A percentile compares a stretch with the other conserved stretches of the same genome.
phyloP scores from a whole-genome alignment of 2,797 vertebrate species.

The Pangasius larnaudii region DNA sequence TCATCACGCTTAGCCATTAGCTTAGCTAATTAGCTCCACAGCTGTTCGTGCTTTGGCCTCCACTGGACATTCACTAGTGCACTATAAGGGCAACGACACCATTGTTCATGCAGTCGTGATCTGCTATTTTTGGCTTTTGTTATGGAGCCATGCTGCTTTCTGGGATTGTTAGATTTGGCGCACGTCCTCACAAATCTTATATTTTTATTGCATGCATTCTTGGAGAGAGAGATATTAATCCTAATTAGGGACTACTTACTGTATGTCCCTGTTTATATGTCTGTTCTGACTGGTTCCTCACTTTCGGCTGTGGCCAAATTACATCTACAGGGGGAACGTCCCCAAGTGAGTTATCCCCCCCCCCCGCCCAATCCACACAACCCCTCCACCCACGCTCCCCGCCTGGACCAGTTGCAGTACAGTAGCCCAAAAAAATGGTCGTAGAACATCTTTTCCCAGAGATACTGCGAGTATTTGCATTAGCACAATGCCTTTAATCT shows the following conservation, averaged over 20 bases:
- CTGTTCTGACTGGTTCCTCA: conserved; percentile 63
- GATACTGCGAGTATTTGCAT: not conserved
- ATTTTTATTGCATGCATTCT: conserved; percentile 71
- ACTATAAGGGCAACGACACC: not conserved
- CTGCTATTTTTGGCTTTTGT: conserved; percentile 61
- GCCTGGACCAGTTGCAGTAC: conserved; percentile 20
- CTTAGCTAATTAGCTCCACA: conserved; percentile 47
- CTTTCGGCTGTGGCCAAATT: conserved; percentile 64
- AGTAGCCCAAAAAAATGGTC: not conserved
- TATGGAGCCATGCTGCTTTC: conserved; percentile 22
- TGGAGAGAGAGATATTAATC: conserved; percentile 74
- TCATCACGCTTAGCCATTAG: conserved; percentile 35
- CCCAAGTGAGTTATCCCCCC: conserved; percentile 7
- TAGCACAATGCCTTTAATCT: conserved; percentile 17
- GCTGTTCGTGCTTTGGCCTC: conserved; percentile 26
- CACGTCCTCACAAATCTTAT: conserved; percentile 69
- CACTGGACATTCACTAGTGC: not conserved
- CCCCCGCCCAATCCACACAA: not conserved
- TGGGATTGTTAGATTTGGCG: conserved; percentile 70
- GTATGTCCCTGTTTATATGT: conserved; percentile 72
- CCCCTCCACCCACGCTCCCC: rapidly evolving
- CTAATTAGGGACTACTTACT: conserved; percentile 73
- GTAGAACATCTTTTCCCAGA: not conserved
- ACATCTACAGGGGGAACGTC: conserved; percentile 61
- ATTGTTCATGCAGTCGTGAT: conserved; percentile 9